Percentiles rank a stretch among this genome's conserved stretches.
phyloP scores from a whole-genome alignment of 2,113 vertebrate genomes.

The Dromiciops gliroides region DNA sequence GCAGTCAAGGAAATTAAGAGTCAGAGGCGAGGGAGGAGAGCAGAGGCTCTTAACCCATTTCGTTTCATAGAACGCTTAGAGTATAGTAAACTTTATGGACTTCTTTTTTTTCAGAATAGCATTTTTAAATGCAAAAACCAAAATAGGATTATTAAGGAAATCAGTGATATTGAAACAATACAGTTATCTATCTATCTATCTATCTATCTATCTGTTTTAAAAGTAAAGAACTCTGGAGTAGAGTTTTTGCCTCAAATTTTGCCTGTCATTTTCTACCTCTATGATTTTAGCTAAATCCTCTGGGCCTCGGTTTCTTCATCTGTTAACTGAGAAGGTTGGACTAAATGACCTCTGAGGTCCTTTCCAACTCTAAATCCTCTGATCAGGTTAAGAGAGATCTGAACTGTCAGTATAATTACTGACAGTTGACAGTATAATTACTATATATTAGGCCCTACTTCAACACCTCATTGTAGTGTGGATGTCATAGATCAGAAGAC shows the following conservation, averaged over 20 bases:
- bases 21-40: neutral
- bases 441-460: neutral
- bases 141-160: neutral
- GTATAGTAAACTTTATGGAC: neutral
- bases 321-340: neutral
- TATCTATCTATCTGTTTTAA: neutral
- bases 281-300: neutral
- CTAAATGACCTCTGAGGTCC: neutral
- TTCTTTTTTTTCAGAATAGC: neutral
- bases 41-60: neutral
- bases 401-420: neutral
- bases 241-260: too few species aligned
- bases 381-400: neutral
- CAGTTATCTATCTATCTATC: neutral
- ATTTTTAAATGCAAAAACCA: neutral
- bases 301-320: neutral
- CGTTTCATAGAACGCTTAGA: neutral
- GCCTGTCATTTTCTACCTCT: neutral
- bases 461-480: neutral
- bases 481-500: neutral
- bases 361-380: neutral
- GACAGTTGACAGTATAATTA: neutral
- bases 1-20: neutral
- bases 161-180: neutral
- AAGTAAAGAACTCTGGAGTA: neutral